phyloP scores from a whole-genome alignment of 1,140 invertebrate species.

The Eriosoma lanigerum region DNA sequence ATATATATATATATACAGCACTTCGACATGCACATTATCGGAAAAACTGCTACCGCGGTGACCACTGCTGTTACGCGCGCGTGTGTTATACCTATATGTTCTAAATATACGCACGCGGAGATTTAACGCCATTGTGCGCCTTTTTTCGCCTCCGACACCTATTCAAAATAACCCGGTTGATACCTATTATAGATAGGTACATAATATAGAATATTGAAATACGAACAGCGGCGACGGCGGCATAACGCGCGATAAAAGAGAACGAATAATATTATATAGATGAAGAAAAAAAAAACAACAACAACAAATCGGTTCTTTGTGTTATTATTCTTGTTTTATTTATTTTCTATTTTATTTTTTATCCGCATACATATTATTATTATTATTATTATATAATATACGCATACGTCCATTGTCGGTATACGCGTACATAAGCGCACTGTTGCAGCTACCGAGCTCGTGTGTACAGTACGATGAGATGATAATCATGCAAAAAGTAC shows the following conservation, averaged over 20 bases:
- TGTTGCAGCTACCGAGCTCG: background rate
- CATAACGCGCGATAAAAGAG: conserved; percentile 22
- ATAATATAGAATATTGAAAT: background rate
- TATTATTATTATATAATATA: too few species aligned
- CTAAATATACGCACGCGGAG: background rate
- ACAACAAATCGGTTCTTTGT: conserved; percentile 50
- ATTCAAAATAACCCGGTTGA: conserved; percentile 21
- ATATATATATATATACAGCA: too few species aligned
- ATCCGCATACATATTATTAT: background rate
- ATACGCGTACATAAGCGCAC: conserved; percentile 16
- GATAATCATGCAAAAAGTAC: conserved; percentile 48
- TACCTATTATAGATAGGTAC: too few species aligned
- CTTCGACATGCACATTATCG: conserved; percentile 38
- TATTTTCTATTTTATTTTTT: background rate
- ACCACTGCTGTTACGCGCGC: background rate
- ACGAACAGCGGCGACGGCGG: background rate
- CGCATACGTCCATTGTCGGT: conserved; percentile 48
- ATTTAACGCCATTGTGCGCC: conserved; percentile 50
- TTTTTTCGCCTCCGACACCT: conserved; percentile 44
- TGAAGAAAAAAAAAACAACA: conserved; percentile 34
- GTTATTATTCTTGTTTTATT: conserved; percentile 38
- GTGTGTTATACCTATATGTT: background rate
- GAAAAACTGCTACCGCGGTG: conserved; percentile 23
- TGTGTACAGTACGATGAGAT: background rate
- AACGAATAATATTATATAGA: too few species aligned